These are phyloP conservation scores for Microdon myrmicae DNA, from an alignment of 2,888 invertebrate species.

Conservation along the genomic window DNA sequence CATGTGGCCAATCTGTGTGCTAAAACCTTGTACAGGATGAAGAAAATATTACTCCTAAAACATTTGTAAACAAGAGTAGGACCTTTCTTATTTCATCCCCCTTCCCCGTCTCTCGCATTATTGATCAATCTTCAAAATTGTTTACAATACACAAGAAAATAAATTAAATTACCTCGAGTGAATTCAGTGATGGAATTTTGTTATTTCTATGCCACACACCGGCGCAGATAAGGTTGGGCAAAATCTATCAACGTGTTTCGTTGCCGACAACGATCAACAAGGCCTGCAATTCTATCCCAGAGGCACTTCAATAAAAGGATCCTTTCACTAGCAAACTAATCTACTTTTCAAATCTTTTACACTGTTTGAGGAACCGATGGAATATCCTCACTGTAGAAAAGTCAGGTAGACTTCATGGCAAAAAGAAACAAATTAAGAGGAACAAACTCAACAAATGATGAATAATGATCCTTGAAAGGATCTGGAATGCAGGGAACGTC, in stretches of 20 bases:
- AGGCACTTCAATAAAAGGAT: slow-evolving; percentile 39
- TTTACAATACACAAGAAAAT: slow-evolving; percentile 35
- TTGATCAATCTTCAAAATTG: slow-evolving; percentile 19
- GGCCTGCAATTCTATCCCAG: slow-evolving; percentile 20
- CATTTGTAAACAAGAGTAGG: slow-evolving; percentile 51
- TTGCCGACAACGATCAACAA: slow-evolving; percentile 36
- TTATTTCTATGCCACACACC: slow-evolving; percentile 29
- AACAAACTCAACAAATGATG: slow-evolving; percentile 46
- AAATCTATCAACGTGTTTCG: slow-evolving; percentile 36
- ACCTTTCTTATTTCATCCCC: slow-evolving; percentile 27
- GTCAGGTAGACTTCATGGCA: slow-evolving; percentile 12
- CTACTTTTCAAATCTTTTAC: slow-evolving; percentile 19
- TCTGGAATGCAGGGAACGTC: slow-evolving; percentile 20
- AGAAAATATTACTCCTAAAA: slow-evolving; percentile 49
- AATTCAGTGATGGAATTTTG: slow-evolving; percentile 29
- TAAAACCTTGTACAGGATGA: too few relatives aligned
- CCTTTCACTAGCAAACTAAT: slow-evolving; percentile 31
- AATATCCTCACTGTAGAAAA: slow-evolving; percentile 35
- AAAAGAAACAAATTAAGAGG: slow-evolving; percentile 43
- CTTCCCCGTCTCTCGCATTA: slow-evolving; percentile 7
- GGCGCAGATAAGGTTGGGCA: slow-evolving; percentile 48
- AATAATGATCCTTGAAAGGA: slow-evolving; percentile 46
- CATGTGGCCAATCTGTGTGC: too few relatives aligned
- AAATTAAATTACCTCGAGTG: slow-evolving; percentile 44
- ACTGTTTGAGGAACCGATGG: slow-evolving; percentile 5